A percentile compares a stretch with the other conserved stretches of the same genome.
Evolutionary conservation across 2,888 invertebrate species (phyloP).

Genomic region (Crossocerus cetratus): DNA sequence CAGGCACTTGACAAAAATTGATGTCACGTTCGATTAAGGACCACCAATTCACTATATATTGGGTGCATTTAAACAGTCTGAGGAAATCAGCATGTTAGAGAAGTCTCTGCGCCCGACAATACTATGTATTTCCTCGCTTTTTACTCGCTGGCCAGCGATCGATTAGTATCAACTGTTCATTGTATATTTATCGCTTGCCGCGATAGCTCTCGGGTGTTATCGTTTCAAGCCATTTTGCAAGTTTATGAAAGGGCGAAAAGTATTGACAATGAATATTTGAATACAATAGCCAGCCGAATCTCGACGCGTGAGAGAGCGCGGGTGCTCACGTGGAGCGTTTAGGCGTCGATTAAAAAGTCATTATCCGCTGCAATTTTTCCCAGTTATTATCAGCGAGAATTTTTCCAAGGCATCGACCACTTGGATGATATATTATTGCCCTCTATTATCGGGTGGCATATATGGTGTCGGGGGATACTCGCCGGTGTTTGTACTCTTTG

Average conservation of each 20-base stretch:
- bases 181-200: too few relatives aligned
- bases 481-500: constrained; percentile 36
- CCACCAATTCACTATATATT: too few relatives aligned
- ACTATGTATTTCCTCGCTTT: too few relatives aligned
- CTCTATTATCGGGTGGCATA: constrained; percentile 50
- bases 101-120: too few relatives aligned
- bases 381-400: too few relatives aligned
- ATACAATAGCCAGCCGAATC: constrained; percentile 5
- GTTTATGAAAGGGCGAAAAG: background rate
- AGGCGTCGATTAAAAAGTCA: background rate
- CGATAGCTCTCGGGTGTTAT: too few relatives aligned
- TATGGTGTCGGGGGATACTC: constrained; percentile 37
- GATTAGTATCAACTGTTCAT: too few relatives aligned
- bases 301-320: constrained; percentile 3
- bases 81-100: too few relatives aligned
- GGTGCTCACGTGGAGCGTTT: background rate
- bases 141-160: too few relatives aligned
- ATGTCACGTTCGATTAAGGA: too few relatives aligned
- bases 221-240: constrained; percentile 1
- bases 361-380: constrained; percentile 21
- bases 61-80: too few relatives aligned
- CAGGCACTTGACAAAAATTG: too few relatives aligned
- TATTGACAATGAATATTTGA: background rate
- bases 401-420: constrained; percentile 17
- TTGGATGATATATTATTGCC: constrained; percentile 54